Base-by-base conservation (phyloP, 2,797 vertebrate genomes). In the Coregonus ussuriensis region DNA sequence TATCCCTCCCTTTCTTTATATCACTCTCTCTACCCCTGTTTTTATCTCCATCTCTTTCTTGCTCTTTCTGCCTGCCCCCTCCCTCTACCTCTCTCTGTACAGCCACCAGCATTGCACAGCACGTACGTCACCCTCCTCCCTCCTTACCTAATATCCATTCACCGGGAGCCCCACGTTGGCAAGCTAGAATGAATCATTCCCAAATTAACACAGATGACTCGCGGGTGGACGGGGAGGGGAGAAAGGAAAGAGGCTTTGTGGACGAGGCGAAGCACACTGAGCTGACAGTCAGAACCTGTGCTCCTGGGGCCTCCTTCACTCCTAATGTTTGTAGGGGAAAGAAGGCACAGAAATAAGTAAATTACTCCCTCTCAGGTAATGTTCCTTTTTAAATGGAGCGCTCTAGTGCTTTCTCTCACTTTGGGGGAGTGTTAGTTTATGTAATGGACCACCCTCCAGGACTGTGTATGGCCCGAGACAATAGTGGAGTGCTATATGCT, bases 201-300 rank as follows among this genome's bases (percentile, higher is more conserved):
- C 62, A 80, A 72, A 76, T 72, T 16, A 80, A 68, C 73, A 80
- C 18, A 47, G 67, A 76, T 69, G 68, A 72, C 79, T 69, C 51
- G 69, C 41, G 59, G 74, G 56, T 67, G 41, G 51, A 66, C 41
- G 9, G 9, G 70, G 41, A 51, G 37, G 21, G 69, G 1, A 35
- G 35, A 11, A 31, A 13, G 14, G 3, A 33, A 52, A 5, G 31
- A 6, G 54, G 77, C 29, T 25, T n/a, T 56, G 18, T 14, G 71
- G 72, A 59, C 62, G 33, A 25, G 65, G 63, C 2, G 9, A 13
- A 47, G 41, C 41, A 47, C 41, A 47, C 41, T 47, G 62, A 63
- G 62, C 62, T 63, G n/a, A 25, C n/a, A 63, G n/a, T 33, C 63
- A 66, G 25, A n/a, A 18, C 59, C 59, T 5, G 18, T 6, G n/a